A percentile compares a stretch with the other conserved stretches of the same genome.
Conservation (phyloP, 1,140 invertebrate genomes). For the Aphidius ervi region DNA sequence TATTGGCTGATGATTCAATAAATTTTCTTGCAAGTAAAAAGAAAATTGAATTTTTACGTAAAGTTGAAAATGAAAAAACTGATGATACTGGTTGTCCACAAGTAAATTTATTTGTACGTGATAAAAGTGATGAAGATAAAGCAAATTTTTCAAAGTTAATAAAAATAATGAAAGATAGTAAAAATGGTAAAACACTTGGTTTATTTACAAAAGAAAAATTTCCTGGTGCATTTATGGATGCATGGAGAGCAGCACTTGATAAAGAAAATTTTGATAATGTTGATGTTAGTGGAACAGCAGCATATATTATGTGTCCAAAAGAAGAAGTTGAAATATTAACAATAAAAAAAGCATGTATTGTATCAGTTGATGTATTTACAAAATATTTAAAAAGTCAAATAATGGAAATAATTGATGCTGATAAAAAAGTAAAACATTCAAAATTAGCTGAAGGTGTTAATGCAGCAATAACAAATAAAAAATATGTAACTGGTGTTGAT, state of each 20-base stretch:
- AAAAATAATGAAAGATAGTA: constrained; percentile 80
- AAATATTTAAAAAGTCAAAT: constrained; percentile 97
- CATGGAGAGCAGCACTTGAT: constrained; percentile 78
- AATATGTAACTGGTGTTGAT: constrained; percentile 89
- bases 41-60: constrained; percentile 94
- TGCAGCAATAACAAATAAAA: constrained; percentile 84
- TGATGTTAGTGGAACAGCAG: constrained; percentile 82
- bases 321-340: constrained; percentile 89
- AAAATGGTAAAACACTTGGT: constrained; percentile 87
- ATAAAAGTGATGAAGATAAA: constrained; percentile 94
- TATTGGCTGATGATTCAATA: constrained; percentile 80
- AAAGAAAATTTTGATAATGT: constrained; percentile 76
- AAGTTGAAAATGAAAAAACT: constrained; percentile 84
- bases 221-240: constrained; percentile 86
- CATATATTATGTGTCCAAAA: constrained; percentile 89
- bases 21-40: constrained; percentile 94
- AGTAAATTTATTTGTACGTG: constrained; percentile 83
- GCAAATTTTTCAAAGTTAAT: constrained; percentile 88
- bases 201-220: constrained; percentile 94
- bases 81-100: constrained; percentile 77
- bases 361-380: constrained; percentile 91
- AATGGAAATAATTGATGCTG: constrained; percentile 97
- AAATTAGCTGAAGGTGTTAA: constrained; percentile 95
- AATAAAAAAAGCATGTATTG: constrained; percentile 91
- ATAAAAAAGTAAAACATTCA: constrained; percentile 93